Evolutionary conservation across 2,797 vertebrate genomes (phyloP), one percentile per base, ranked within the genome.

Genomic region (Orientallactaga sibirica): DNA sequence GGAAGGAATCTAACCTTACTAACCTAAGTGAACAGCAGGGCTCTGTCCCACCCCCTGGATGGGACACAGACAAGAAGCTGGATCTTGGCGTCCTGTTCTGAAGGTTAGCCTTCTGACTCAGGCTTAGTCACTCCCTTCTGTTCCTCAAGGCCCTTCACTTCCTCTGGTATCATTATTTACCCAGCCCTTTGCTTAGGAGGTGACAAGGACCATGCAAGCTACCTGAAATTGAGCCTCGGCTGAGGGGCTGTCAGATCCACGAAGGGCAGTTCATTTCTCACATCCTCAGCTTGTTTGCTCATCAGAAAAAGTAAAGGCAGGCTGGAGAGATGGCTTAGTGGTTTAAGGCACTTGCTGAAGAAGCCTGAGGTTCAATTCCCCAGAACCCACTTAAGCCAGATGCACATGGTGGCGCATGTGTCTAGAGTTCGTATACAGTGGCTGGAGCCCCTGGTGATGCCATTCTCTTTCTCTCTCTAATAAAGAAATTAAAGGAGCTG

Each of bases 1-100:
- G 71, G 74, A 85, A 81, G 55, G 81, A 85, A 87, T 66, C 62
- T 87, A 55, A 73, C 78, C 78, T 64, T 19, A 91, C 74, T 93
- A 91, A 93, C 77, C 15, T 9, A 77, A 85, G 71, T 79, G 91
- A 95, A 61, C 43, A 5, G 20, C 14, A 7, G 66, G 18, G 5
- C 80, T 89, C 37, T 66, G 75, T n/a, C 27, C 66, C 3, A 1
- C 55, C 20, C 52, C 61, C 48, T 16, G 15, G 33, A 68, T 41
- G 48, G 16, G 71, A 8, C 1, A 41, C 7, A 85, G 84, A 83
- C 55, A 37, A 88, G 73, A 52, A 64, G 41, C 84, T 84, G 62
- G 25, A 3, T 27, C 66, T 88, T 16, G 12, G 43, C 5, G 14
- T 58, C n/a, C 84, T 24, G 20, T 19, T 90, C 86, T 64, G 66